Conservation (phyloP, 2,797 vertebrate species). For the Sus cebifrons region DNA sequence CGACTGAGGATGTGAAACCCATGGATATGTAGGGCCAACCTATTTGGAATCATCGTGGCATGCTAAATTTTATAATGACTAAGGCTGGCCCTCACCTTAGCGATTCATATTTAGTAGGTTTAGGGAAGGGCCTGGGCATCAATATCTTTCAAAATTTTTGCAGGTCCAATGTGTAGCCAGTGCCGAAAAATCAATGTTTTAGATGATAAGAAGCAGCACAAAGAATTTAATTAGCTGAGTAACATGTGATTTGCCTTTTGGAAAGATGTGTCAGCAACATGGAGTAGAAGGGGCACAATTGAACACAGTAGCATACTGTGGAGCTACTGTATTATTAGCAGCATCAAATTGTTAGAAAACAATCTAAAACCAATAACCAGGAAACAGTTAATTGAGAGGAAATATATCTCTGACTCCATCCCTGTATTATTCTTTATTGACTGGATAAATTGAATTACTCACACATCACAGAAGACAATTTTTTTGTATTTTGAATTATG, state of each 20-base stretch:
- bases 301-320: slow-evolving; percentile 23
- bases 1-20: not conserved
- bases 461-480: slow-evolving; percentile 56
- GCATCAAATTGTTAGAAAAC: slow-evolving; percentile 63
- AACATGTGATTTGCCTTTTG: slow-evolving; percentile 51
- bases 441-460: slow-evolving; percentile 53
- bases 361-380: slow-evolving; percentile 69
- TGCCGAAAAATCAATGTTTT: slow-evolving; percentile 57
- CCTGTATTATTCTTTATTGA: slow-evolving; percentile 70
- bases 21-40: not conserved
- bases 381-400: slow-evolving; percentile 65
- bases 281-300: not conserved
- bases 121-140: not conserved
- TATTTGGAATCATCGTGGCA: not conserved
- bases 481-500: slow-evolving; percentile 47
- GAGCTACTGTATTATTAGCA: slow-evolving; percentile 22
- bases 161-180: not conserved
- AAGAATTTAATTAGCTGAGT: slow-evolving; percentile 47
- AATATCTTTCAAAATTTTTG: not conserved
- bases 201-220: not conserved
- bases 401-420: slow-evolving; percentile 62
- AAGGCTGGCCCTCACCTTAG: not conserved
- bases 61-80: not conserved
- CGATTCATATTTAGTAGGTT: not conserved
- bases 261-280: not conserved